phyloP scores from a whole-genome alignment of 2,113 vertebrate genomes.

The Rhabdornis inornatus region DNA sequence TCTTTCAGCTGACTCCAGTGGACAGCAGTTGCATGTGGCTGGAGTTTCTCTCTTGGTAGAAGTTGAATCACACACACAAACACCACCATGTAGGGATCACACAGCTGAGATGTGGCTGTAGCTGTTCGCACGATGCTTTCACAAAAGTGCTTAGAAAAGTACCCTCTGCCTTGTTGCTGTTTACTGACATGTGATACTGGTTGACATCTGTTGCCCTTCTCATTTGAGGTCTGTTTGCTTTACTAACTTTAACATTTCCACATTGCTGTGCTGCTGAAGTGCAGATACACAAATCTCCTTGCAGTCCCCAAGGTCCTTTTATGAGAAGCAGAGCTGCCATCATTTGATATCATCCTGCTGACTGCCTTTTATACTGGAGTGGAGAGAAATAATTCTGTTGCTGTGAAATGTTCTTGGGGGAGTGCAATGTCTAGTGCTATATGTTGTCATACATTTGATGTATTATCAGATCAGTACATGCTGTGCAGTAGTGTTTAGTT shows the following conservation, averaged over 20 bases:
- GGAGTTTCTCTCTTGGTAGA: background rate
- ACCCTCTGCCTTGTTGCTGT: conserved; percentile 55
- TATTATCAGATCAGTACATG: conserved; percentile 15
- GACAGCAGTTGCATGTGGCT: background rate
- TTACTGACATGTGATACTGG: conserved; percentile 69
- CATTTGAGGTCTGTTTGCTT: conserved; percentile 61
- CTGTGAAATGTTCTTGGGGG: conserved; percentile 8
- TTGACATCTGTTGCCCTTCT: conserved; percentile 75
- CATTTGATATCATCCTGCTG: conserved; percentile 36
- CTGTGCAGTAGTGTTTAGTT: conserved; percentile 28
- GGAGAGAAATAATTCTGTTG: background rate
- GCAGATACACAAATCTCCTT: conserved; percentile 50
- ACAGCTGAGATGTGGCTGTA: conserved; percentile 25
- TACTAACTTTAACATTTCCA: conserved; percentile 69
- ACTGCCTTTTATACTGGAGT: background rate
- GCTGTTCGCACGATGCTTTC: conserved; percentile 10
- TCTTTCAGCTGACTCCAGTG: conserved; percentile 4
- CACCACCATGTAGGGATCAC: background rate
- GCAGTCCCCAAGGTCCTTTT: conserved; percentile 46
- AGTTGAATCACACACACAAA: background rate
- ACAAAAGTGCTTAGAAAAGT: conserved; percentile 59
- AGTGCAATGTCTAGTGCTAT: background rate
- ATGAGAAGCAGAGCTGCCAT: conserved; percentile 33
- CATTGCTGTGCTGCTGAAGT: conserved; percentile 49
- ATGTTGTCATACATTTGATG: conserved; percentile 35